These are phyloP conservation scores for Drosophila sproati DNA, from an alignment of 1,140 invertebrate genomes.

Conservation along the genomic window DNA sequence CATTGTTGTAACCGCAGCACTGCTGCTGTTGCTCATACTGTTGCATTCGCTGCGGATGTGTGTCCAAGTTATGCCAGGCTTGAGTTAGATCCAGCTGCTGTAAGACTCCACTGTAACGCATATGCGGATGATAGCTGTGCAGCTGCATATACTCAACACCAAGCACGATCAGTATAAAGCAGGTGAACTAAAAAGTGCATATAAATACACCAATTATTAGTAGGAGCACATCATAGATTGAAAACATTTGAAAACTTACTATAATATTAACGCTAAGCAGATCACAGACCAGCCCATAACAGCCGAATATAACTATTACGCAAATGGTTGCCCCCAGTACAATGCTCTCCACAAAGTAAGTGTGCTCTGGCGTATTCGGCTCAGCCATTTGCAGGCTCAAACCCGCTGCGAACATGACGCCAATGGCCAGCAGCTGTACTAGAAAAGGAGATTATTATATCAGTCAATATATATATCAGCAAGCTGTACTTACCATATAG, in stretches of 20 bases:
- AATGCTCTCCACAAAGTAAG: conserved; percentile 74
- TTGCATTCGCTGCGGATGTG: conserved; percentile 60
- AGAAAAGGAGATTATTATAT: neutral
- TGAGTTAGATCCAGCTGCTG: conserved; percentile 66
- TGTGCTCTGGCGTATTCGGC: conserved; percentile 75
- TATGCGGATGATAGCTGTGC: conserved; percentile 64
- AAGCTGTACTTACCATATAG: conserved; percentile 63
- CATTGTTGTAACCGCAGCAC: conserved; percentile 67
- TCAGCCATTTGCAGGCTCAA: conserved; percentile 65
- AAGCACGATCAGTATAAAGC: conserved; percentile 70
- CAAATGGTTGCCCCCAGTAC: conserved; percentile 74
- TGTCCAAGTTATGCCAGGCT: conserved; percentile 62
- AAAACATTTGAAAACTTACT: conserved; percentile 40
- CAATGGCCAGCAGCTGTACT: conserved; percentile 67
- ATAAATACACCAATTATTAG: neutral
- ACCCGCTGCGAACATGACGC: conserved; percentile 65
- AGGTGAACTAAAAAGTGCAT: conserved; percentile 51
- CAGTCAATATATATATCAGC: neutral
- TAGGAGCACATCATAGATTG: neutral
- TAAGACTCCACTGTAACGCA: conserved; percentile 41
- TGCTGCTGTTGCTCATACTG: conserved; percentile 50
- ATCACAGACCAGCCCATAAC: conserved; percentile 71
- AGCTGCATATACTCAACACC: conserved; percentile 73
- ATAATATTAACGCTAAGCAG: conserved; percentile 72
- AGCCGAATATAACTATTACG: conserved; percentile 76